A percentile compares a stretch with the other conserved stretches of the same genome.
phyloP scores from a whole-genome alignment of 1,140 invertebrate species.

The Gerris buenoi region DNA sequence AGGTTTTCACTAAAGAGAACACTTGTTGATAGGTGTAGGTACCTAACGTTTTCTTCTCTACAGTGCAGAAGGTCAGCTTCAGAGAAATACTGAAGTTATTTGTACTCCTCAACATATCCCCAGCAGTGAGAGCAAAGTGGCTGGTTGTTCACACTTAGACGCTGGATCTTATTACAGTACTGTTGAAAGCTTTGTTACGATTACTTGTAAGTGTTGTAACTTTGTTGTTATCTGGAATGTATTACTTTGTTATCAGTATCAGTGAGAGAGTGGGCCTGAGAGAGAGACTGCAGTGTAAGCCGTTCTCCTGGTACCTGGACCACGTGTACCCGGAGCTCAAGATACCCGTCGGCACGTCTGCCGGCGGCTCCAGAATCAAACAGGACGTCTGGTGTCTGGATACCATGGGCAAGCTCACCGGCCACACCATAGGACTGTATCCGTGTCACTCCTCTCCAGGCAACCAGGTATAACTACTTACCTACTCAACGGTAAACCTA shows the following conservation, averaged over 20 bases:
- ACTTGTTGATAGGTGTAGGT: too few species aligned
- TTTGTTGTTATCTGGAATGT: too few species aligned
- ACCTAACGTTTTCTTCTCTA: too few species aligned
- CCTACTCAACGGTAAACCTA: too few species aligned
- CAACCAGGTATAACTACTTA: slow-evolving; percentile 88
- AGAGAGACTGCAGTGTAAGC: slow-evolving; percentile 74
- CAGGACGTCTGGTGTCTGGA: slow-evolving; percentile 79
- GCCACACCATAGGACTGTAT: slow-evolving; percentile 79
- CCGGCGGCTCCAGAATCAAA: slow-evolving; percentile 27
- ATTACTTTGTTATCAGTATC: slow-evolving; percentile 41
- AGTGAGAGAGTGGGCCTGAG: slow-evolving; percentile 69
- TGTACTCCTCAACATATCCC: too few species aligned
- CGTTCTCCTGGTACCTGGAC: slow-evolving; percentile 92
- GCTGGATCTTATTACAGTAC: too few species aligned
- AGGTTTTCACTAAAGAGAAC: too few species aligned
- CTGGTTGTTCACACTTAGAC: neutral
- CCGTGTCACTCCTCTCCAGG: slow-evolving; percentile 88
- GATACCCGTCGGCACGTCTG: slow-evolving; percentile 44
- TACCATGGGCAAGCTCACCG: slow-evolving; percentile 72
- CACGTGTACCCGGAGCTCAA: slow-evolving; percentile 89
- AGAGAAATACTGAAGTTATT: too few species aligned
- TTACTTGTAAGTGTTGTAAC: too few species aligned
- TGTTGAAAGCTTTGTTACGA: too few species aligned
- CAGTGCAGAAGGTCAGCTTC: too few species aligned
- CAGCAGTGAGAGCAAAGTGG: too few species aligned